phyloP scores from a whole-genome alignment of 2,113 vertebrate genomes.

The Lycocorax pyrrhopterus region DNA sequence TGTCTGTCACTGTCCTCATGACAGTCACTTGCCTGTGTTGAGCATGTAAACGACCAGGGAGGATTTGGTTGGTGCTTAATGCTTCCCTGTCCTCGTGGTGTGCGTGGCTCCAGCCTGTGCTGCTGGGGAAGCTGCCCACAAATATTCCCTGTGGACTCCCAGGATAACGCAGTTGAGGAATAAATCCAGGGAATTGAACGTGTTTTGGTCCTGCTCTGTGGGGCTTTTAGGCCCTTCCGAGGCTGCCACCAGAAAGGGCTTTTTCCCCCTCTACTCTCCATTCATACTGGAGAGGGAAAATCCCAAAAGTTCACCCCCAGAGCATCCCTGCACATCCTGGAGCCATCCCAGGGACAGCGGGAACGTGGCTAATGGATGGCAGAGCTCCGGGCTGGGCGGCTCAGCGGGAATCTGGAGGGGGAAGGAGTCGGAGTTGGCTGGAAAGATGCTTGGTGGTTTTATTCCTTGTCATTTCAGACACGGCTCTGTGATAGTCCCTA shows the following conservation, averaged over 20 bases:
- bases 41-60: accelerated
- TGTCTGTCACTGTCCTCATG: not conserved
- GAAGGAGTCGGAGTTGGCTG: not conserved
- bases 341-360: not conserved
- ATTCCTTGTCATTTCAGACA: conserved; percentile 8
- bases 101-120: accelerated
- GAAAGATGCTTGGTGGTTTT: conserved; percentile 25
- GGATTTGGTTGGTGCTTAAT: not conserved
- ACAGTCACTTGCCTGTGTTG: not conserved
- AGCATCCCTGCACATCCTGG: not conserved
- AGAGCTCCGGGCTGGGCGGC: not conserved
- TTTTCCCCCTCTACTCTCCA: not conserved
- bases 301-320: not conserved
- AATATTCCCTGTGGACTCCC: no score
- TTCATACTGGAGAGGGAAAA: not conserved
- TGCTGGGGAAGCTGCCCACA: not conserved
- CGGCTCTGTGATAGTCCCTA: not conserved
- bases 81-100: accelerated
- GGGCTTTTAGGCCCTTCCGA: not conserved
- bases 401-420: not conserved
- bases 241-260: not conserved
- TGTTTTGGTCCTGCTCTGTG: accelerated
- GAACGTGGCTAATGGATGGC: not conserved
- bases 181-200: not conserved
- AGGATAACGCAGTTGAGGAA: not conserved